These are phyloP conservation scores for Zeus faber DNA, from an alignment of 2,113 vertebrate species.

Conservation along the genomic window DNA sequence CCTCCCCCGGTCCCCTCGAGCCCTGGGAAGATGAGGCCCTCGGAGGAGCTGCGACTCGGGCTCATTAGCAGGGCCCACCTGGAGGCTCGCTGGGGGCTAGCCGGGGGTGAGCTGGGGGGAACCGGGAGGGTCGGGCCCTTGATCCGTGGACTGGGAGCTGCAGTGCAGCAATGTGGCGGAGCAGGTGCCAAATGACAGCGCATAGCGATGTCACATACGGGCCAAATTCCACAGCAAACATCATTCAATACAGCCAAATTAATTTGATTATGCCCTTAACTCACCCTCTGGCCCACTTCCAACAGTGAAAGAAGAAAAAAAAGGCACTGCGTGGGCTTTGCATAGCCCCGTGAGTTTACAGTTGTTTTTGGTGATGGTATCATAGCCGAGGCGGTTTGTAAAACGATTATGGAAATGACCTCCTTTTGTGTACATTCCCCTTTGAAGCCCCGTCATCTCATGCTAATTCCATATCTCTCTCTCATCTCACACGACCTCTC, in stretches of 20 bases:
- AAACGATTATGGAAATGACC: constrained; percentile 39
- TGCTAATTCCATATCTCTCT: constrained; percentile 35
- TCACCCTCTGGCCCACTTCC: background rate
- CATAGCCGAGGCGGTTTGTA: constrained; percentile 22
- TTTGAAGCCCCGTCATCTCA: constrained; percentile 34
- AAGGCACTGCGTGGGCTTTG: too few species aligned
- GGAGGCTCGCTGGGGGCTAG: constrained; percentile 74
- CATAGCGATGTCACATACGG: too few species aligned
- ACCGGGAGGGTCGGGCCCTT: constrained; percentile 73
- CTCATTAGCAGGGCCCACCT: constrained; percentile 87
- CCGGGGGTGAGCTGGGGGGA: constrained; percentile 36
- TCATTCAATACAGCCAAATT: constrained; percentile 50
- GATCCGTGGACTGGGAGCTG: constrained; percentile 77
- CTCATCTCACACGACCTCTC: background rate
- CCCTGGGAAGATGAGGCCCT: constrained; percentile 75
- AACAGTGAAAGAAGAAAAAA: too few species aligned
- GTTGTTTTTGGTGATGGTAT: constrained; percentile 37
- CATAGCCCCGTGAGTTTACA: too few species aligned
- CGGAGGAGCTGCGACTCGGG: constrained; percentile 64
- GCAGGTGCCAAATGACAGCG: too few species aligned
- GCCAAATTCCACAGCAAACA: constrained; percentile 30
- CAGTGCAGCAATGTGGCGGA: constrained; percentile 60
- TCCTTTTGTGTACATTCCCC: constrained; percentile 11
- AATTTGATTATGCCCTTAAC: constrained; percentile 52
- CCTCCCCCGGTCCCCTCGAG: constrained; percentile 44